Conservation (phyloP, 1,140 invertebrate genomes). For the Vanessa tameamea region DNA sequence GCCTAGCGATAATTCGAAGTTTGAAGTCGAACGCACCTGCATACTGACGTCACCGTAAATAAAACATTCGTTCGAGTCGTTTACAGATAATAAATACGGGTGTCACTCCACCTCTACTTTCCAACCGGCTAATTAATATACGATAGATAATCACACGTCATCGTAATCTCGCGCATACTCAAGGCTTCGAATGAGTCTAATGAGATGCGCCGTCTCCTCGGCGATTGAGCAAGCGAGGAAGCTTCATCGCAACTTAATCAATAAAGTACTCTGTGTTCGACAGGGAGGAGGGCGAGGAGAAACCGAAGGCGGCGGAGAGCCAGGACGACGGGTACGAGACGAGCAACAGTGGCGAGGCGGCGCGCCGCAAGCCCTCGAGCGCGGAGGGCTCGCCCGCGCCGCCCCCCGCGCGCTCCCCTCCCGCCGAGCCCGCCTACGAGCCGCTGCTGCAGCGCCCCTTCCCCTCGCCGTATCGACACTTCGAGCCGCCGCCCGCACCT, state of each 20-base stretch:
- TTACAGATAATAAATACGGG: conserved; percentile 40
- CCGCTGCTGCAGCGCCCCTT: conserved; percentile 55
- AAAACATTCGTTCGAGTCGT: conserved; percentile 32
- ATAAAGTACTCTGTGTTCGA: conserved; percentile 24
- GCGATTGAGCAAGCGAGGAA: too few species aligned
- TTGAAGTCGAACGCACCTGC: conserved; percentile 38
- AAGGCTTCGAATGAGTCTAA: not conserved
- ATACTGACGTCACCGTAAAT: conserved; percentile 43
- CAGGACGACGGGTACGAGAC: conserved; percentile 94
- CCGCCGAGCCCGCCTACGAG: conserved; percentile 60
- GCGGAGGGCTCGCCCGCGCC: conserved; percentile 65
- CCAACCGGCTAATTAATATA: conserved; percentile 33
- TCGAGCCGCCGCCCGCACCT: conserved; percentile 55
- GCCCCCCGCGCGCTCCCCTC: conserved; percentile 49
- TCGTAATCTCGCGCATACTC: conserved; percentile 1
- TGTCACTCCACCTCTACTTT: conserved; percentile 37
- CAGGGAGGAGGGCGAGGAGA: conserved; percentile 75
- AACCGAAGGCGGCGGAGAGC: conserved; percentile 83
- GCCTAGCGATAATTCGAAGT: conserved; percentile 18
- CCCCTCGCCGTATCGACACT: conserved; percentile 60
- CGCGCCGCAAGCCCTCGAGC: conserved; percentile 71
- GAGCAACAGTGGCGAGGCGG: conserved; percentile 86
- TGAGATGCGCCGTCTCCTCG: not conserved
- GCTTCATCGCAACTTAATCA: too few species aligned
- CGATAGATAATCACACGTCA: conserved; percentile 21